phyloP scores from a whole-genome alignment of 2,797 vertebrate genomes.

The Tragopan temminckii region DNA sequence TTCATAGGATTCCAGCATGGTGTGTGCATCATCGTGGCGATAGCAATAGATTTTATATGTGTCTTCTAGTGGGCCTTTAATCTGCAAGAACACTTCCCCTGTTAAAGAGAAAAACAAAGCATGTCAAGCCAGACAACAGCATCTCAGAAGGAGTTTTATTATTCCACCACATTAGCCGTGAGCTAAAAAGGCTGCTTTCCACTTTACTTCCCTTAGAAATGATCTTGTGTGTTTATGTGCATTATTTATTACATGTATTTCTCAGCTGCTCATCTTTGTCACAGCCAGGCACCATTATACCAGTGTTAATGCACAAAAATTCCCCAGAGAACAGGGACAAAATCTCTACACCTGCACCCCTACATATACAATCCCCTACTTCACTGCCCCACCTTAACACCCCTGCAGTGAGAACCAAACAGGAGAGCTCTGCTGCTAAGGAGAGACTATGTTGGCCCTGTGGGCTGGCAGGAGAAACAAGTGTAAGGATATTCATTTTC shows the following conservation, averaged over 20 bases:
- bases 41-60: conserved; percentile 98
- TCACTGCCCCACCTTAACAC: conserved; percentile 19
- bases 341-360: not conserved
- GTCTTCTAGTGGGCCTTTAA: conserved; percentile 92
- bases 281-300: conserved; percentile 60
- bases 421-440: conserved; percentile 11
- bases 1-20: conserved; percentile 91
- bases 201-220: conserved; percentile 51
- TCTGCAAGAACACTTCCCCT: conserved; percentile 95
- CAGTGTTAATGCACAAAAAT: conserved; percentile 65
- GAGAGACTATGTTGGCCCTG: not conserved
- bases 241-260: conserved; percentile 75
- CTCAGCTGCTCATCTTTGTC: conserved; percentile 72
- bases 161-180: conserved; percentile 42
- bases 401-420: not conserved
- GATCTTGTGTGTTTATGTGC: conserved; percentile 63
- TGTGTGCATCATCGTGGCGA: conserved; percentile 92
- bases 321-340: conserved; percentile 43
- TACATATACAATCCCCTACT: not conserved
- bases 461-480: conserved; percentile 3
- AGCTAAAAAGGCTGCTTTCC: conserved; percentile 60
- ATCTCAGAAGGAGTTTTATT: conserved; percentile 56
- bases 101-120: conserved; percentile 73
- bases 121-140: conserved; percentile 51
- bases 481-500: conserved; percentile 33